phyloP scores from a whole-genome alignment of 2,888 invertebrate species.

The Pantelozetes paolii region DNA sequence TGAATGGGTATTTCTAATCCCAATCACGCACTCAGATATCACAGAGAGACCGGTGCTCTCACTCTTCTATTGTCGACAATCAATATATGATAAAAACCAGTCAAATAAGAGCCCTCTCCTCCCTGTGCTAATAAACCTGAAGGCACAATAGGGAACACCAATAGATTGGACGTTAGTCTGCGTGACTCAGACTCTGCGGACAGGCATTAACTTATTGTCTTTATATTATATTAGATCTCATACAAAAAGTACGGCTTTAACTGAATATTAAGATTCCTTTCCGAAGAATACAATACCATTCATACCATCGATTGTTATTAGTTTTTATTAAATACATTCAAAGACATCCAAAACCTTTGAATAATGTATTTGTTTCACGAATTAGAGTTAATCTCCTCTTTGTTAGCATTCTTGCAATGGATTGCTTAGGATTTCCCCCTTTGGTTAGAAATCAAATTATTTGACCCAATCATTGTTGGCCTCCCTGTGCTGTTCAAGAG shows the following conservation, averaged over 20 bases:
- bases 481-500: too few relatives aligned
- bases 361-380: too few relatives aligned
- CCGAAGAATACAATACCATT: too few relatives aligned
- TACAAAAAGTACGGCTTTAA: too few relatives aligned
- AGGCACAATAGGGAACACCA: slow-evolving; percentile 23
- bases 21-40: slow-evolving; percentile 9
- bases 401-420: neutral
- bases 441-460: neutral
- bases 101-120: neutral
- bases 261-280: too few relatives aligned
- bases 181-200: slow-evolving; percentile 9
- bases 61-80: neutral
- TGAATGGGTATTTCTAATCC: neutral
- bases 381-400: neutral
- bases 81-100: slow-evolving; percentile 30
- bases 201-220: neutral
- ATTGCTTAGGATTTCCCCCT: neutral
- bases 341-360: too few relatives aligned
- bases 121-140: slow-evolving; percentile 5
- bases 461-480: too few relatives aligned
- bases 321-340: too few relatives aligned
- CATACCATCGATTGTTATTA: too few relatives aligned
- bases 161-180: neutral
- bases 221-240: neutral
- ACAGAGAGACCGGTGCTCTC: neutral